A percentile compares a stretch with the other conserved stretches of the same genome.
phyloP scores from a whole-genome alignment of 2,888 invertebrate genomes.

The Callinectes sapidus region DNA sequence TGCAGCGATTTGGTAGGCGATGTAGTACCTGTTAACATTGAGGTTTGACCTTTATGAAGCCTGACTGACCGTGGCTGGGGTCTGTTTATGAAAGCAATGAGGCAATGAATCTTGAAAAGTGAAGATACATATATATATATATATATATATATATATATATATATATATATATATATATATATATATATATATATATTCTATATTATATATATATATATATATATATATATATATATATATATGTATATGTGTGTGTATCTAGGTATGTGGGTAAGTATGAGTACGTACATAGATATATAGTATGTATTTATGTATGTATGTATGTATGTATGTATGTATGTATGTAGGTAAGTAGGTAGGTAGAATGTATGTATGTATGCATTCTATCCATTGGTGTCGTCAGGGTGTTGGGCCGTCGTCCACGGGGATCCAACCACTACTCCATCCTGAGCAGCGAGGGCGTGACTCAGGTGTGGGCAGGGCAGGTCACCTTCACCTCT shows the following conservation, averaged over 20 bases:
- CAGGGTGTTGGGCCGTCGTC: constrained; percentile 54
- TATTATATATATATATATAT: background rate
- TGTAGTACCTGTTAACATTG: background rate
- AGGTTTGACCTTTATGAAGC: background rate
- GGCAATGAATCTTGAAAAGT: background rate
- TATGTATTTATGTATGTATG: background rate
- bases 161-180: background rate
- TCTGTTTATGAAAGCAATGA: background rate
- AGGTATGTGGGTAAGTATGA: too few relatives aligned
- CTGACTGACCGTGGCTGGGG: background rate
- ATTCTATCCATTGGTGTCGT: background rate
- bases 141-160: background rate
- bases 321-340: background rate
- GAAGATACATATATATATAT: background rate
- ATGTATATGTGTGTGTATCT: background rate
- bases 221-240: background rate
- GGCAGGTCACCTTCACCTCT: constrained; percentile 59
- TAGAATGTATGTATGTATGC: too few relatives aligned
- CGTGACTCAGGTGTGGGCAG: constrained; percentile 62
- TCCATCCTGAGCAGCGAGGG: constrained; percentile 62
- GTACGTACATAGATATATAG: background rate
- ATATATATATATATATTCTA: background rate
- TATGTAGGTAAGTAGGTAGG: background rate
- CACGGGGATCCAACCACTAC: constrained; percentile 47
- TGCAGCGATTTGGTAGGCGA: background rate